Conservation (phyloP, 2,888 invertebrate genomes). For the Parnassius smintheus region DNA sequence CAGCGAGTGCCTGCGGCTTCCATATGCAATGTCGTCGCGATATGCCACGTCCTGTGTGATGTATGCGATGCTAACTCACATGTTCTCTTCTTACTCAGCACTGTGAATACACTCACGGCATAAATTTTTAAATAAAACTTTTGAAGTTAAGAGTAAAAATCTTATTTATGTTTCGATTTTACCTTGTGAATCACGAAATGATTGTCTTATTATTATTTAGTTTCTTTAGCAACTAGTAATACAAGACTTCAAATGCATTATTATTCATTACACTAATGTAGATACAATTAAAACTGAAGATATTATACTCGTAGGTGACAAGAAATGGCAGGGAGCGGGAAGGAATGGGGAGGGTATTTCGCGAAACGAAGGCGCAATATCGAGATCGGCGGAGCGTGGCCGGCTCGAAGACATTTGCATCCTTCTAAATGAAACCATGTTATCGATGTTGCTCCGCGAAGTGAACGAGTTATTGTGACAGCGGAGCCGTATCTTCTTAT, state of each 20-base stretch:
- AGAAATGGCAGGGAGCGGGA: conserved; percentile 30
- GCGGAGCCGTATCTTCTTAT: conserved; percentile 31
- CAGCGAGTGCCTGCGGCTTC: conserved; percentile 42
- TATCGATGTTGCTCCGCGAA: conserved; percentile 58
- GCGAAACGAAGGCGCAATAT: conserved; percentile 58
- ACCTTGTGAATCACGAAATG: too few relatives aligned
- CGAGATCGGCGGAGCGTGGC: conserved; percentile 55
- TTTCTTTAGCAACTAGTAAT: too few relatives aligned
- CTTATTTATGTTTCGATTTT: too few relatives aligned
- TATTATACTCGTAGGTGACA: conserved; percentile 57
- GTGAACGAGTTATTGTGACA: conserved; percentile 52
- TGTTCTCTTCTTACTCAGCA: conserved; percentile 66
- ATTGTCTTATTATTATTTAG: too few relatives aligned
- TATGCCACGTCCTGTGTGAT: conserved; percentile 70
- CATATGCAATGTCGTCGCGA: conserved; percentile 61
- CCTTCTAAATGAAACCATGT: conserved; percentile 53
- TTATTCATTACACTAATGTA: too few relatives aligned
- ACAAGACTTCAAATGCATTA: too few relatives aligned
- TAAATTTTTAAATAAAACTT: conserved; percentile 71
- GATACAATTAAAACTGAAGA: conserved; percentile 59
- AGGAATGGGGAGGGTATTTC: conserved; percentile 34
- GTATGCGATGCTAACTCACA: conserved; percentile 64
- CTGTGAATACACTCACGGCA: conserved; percentile 61
- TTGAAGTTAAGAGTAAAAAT: too few relatives aligned
- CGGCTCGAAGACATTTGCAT: conserved; percentile 66